Conservation (phyloP, 2,113 vertebrate species). For the Mesitornis unicolor region DNA sequence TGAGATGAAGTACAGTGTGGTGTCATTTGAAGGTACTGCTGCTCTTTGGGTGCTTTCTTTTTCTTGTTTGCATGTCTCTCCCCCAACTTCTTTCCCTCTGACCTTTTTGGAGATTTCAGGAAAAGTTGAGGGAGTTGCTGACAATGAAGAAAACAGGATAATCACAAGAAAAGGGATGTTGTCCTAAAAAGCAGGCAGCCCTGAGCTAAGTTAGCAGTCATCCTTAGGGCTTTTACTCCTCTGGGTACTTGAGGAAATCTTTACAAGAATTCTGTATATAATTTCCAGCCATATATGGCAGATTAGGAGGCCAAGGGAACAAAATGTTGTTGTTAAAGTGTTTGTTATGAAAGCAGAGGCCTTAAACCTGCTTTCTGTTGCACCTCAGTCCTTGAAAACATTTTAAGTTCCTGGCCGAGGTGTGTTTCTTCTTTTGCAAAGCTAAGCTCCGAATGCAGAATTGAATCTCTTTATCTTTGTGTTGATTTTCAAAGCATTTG, state of each 20-base stretch:
- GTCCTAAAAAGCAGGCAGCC: neutral
- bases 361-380: neutral
- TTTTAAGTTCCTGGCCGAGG: neutral
- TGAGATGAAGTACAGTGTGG: fast-evolving
- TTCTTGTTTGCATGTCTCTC: neutral
- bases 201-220: neutral
- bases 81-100: neutral
- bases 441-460: neutral
- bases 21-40: neutral
- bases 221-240: neutral
- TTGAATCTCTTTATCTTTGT: neutral
- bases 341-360: neutral
- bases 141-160: neutral
- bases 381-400: neutral
- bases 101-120: neutral
- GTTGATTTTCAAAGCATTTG: constrained; percentile 6
- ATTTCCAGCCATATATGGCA: neutral
- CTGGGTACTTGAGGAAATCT: neutral
- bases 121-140: neutral
- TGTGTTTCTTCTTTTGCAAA: constrained; percentile 5
- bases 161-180: neutral
- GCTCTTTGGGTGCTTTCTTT: neutral
- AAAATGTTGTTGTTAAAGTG: neutral
- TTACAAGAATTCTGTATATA: neutral
- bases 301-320: neutral